A percentile compares a stretch with the other conserved stretches of the same genome.
Conservation (phyloP, 2,797 vertebrate species). For the Pyrrhura leucotis region DNA sequence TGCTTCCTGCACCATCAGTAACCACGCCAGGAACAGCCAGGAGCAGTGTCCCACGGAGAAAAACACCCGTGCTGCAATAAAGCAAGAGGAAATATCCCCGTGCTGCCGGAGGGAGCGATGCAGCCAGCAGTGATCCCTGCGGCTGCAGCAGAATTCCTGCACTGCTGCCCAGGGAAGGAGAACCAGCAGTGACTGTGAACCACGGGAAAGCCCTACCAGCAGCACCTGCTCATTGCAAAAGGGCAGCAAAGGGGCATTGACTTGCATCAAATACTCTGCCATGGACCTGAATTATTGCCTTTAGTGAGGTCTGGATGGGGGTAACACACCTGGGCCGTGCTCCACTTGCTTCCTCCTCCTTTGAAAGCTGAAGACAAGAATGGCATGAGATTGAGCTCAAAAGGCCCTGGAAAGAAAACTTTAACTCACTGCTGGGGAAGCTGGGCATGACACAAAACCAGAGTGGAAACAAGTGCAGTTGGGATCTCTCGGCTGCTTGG, state of each 20-base stretch:
- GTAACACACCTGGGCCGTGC: background rate
- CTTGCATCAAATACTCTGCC: background rate
- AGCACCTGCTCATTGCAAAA: accelerated
- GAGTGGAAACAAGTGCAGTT: background rate
- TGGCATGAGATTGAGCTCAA: background rate
- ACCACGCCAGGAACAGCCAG: accelerated
- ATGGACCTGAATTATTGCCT: accelerated
- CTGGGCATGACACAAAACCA: background rate
- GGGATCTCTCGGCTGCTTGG: background rate
- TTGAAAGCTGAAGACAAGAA: background rate
- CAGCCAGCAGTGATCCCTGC: background rate
- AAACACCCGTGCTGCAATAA: accelerated
- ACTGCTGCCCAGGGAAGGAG: background rate
- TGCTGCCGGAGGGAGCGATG: accelerated
- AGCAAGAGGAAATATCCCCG: background rate
- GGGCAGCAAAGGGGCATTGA: background rate
- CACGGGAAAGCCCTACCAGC: accelerated
- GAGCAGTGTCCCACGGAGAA: background rate
- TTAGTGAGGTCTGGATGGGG: background rate
- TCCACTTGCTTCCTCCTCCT: background rate
- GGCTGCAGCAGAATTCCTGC: background rate
- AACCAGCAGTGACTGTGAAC: accelerated
- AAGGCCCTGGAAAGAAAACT: background rate
- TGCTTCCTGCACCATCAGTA: accelerated
- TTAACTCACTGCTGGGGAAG: background rate